phyloP scores from a whole-genome alignment of 2,888 invertebrate species.

The Caenorhabditis plicata region DNA sequence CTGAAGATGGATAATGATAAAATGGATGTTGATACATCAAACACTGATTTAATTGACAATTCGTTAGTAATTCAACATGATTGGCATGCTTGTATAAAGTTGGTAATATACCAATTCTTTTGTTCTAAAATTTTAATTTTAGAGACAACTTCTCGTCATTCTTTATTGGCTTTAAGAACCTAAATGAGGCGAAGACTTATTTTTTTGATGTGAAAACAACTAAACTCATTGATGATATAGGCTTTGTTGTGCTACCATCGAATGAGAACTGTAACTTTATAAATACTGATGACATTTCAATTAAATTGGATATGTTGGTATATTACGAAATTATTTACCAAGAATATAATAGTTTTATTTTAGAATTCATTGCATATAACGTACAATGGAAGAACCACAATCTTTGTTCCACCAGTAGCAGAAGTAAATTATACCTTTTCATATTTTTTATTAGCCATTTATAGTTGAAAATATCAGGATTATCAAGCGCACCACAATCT shows the following conservation, averaged over 20 bases:
- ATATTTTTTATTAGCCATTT: no score
- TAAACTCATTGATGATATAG: conserved; percentile 26
- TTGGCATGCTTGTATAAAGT: conserved; percentile 21
- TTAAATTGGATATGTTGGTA: neutral
- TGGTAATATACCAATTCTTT: neutral
- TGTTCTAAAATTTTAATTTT: conserved; percentile 3
- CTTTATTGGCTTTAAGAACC: conserved; percentile 8
- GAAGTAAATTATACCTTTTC: neutral
- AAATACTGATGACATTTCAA: neutral
- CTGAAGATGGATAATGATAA: no score
- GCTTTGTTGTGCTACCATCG: conserved; percentile 20
- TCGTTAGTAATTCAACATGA: conserved; percentile 18
- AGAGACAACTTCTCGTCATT: conserved; percentile 20
- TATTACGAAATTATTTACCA: neutral
- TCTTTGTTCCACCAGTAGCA: conserved; percentile 12
- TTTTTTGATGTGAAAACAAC: conserved; percentile 23
- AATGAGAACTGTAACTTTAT: no score
- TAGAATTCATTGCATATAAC: conserved; percentile 19
- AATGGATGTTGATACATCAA: no score
- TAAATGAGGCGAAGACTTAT: neutral
- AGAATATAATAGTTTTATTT: neutral
- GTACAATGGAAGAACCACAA: conserved; percentile 7
- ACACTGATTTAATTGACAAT: conserved; percentile 8
- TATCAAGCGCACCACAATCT: conserved; percentile 5
- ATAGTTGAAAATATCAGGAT: conserved; percentile 4